phyloP scores from a whole-genome alignment of 2,888 invertebrate genomes.

The Ophion obscuratus region DNA sequence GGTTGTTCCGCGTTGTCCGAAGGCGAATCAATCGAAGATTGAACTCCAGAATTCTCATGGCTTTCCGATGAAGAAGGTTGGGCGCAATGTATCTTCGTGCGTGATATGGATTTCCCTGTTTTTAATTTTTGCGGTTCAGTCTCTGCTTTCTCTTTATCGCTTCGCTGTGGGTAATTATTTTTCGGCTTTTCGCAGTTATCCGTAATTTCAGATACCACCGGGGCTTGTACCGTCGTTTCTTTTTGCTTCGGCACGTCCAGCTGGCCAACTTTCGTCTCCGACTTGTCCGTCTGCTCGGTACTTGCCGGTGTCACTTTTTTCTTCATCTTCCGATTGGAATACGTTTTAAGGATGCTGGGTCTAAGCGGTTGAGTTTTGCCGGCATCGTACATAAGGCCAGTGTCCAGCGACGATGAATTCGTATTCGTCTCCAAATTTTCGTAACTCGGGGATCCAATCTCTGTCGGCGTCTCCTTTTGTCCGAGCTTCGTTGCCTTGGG shows the following conservation, averaged over 20 bases:
- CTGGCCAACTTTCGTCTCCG: background rate
- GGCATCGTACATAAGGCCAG: no score
- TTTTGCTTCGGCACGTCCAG: background rate
- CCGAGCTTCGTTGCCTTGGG: background rate
- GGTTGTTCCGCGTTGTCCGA: background rate
- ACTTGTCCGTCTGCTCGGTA: background rate
- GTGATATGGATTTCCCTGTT: background rate
- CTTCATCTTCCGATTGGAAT: conserved; percentile 1
- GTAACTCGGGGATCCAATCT: background rate
- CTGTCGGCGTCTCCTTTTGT: background rate
- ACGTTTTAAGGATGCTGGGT: background rate
- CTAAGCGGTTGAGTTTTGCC: background rate
- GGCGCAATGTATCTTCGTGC: background rate
- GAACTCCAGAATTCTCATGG: background rate
- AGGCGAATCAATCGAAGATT: background rate
- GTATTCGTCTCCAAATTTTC: background rate
- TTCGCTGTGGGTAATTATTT: background rate
- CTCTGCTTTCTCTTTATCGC: background rate
- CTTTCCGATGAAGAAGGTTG: background rate
- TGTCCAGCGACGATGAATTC: background rate
- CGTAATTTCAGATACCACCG: background rate
- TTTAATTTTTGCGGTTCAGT: background rate
- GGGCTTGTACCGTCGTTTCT: background rate
- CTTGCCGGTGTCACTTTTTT: background rate
- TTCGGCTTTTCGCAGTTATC: conserved; percentile 1